Evolutionary conservation across 1,140 invertebrate species (phyloP), one percentile per base, ranked within the genome.

Genomic region (Chelonus insularis): DNA sequence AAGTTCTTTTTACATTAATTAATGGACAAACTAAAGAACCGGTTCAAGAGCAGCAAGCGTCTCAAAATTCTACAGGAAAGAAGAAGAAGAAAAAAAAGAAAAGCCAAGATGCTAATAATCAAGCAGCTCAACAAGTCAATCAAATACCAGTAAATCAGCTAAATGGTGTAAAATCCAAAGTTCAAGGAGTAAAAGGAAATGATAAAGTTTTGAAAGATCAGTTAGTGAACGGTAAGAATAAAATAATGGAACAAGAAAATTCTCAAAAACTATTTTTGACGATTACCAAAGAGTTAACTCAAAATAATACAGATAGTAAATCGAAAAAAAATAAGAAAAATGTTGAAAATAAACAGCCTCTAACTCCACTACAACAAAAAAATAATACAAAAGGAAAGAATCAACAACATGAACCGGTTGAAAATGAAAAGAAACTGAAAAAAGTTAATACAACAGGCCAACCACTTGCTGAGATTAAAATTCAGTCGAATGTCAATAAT

Each of bases 1-100:
- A 89, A 72, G 83, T 91, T 29, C 73, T 91, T 0, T 90, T 89
- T 69, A 90, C 88, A 2, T 77, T 91, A 45, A 84, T 90, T 2
- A 90, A 91, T 73, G 89, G 89, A 5, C 87, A 89, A 67, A 83
- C 85, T n/a, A 83, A 82, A 59, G 79, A 85, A 37, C 76, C 75
- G n/a, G 65, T 69, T 57, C 55, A 68, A 71, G 70, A 68, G 64
- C 54, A 52, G 57, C 37, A 51, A 59, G 52, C 63, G 48, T 73
- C 75, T 16, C 62, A 68, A 75, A 58, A 71, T 65, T 65, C 65
- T 51, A 69, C 70, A 43, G 65, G 70, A 18, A 83, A 81, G 51
- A 84, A 83, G 61, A 84, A 84, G 57, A 85, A 85, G 57, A 77
- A 78, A 37, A 83, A 83, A 48, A 75, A 68, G 39, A 55, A 65